Evolutionary conservation across 2,888 invertebrate species (phyloP).

Genomic region (Dryococelus australis): DNA sequence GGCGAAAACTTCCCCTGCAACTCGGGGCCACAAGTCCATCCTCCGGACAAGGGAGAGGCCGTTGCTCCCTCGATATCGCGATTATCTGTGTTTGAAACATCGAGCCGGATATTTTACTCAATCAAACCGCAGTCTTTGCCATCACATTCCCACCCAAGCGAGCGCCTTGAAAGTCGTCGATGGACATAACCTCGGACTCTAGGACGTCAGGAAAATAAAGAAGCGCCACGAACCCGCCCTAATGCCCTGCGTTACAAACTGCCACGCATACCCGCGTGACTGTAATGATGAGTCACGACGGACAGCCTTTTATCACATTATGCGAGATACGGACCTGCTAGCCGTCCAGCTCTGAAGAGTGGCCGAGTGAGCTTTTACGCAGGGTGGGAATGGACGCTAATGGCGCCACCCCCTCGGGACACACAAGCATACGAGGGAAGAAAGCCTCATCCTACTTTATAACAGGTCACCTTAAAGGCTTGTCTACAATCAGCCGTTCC

Average conservation of each 20-base stretch:
- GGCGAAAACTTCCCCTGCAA: constrained; percentile 11
- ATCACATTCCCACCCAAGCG: not conserved
- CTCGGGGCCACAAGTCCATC: not conserved
- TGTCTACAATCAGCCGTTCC: too few relatives aligned
- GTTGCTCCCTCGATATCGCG: not conserved
- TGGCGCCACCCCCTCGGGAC: not conserved
- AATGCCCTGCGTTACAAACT: not conserved
- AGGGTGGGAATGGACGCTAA: not conserved
- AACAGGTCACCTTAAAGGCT: too few relatives aligned
- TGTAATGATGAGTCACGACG: constrained; percentile 5
- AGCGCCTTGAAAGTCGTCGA: not conserved
- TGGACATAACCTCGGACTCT: not conserved
- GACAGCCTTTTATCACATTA: not conserved
- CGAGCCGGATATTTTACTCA: not conserved
- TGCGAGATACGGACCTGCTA: not conserved
- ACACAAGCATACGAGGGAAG: not conserved
- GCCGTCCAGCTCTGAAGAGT: not conserved
- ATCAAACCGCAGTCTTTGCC: not conserved
- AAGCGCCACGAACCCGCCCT: not conserved
- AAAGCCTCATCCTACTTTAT: too few relatives aligned
- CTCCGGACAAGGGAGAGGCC: not conserved
- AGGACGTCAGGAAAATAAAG: not conserved
- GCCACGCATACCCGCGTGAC: not conserved
- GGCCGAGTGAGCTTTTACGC: not conserved
- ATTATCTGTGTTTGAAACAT: not conserved